A percentile compares a stretch with the other conserved stretches of the same genome.
Conservation (phyloP, 1,140 invertebrate species). For the Anastatus disparis region DNA sequence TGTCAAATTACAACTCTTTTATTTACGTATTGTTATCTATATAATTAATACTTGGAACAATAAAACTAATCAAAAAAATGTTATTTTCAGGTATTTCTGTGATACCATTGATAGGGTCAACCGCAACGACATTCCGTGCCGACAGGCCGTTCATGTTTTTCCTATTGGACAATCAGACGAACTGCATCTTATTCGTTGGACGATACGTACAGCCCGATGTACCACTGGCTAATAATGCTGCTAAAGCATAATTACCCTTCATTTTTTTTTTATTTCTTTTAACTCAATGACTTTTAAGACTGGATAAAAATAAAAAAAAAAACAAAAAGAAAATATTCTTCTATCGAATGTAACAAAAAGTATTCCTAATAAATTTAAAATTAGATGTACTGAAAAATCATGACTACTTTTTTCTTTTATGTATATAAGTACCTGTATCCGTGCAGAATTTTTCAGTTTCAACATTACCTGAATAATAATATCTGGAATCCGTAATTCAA, state of each 20-base stretch:
- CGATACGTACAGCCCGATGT: slow-evolving; percentile 68
- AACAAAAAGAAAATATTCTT: background rate
- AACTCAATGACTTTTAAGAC: background rate
- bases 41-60: too few species aligned
- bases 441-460: too few species aligned
- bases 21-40: too few species aligned
- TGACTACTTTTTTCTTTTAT: too few species aligned
- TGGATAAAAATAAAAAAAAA: background rate
- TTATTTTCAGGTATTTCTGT: slow-evolving; percentile 62
- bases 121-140: slow-evolving; percentile 65
- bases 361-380: slow-evolving; percentile 6
- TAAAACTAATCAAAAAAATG: too few species aligned
- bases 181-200: slow-evolving; percentile 75
- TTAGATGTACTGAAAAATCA: background rate
- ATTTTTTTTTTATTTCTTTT: too few species aligned
- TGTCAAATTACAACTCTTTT: too few species aligned
- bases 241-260: background rate
- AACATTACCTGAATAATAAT: too few species aligned
- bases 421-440: too few species aligned
- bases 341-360: background rate
- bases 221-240: background rate
- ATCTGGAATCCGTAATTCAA: too few species aligned
- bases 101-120: slow-evolving; percentile 71
- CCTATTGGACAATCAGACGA: slow-evolving; percentile 72
- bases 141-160: slow-evolving; percentile 80